Percentiles rank a stretch among this genome's conserved stretches.
These are phyloP conservation scores for Anolis carolinensis DNA, from an alignment of 2,113 vertebrate species.

Conservation along the genomic window DNA sequence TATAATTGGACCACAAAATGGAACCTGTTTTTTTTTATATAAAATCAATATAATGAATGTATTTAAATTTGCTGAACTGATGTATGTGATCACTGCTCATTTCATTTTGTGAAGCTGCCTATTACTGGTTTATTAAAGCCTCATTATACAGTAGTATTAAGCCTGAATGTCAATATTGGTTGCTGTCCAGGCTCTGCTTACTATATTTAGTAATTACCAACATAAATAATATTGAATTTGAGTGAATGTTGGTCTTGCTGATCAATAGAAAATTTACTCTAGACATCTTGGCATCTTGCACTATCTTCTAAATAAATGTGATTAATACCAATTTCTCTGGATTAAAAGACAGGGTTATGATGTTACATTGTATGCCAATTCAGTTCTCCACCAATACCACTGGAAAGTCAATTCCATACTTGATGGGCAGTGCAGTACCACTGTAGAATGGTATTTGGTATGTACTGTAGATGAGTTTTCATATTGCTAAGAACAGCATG, in stretches of 20 bases:
- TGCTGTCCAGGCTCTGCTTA: conserved; percentile 43
- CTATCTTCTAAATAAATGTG: conserved; percentile 23
- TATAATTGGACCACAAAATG: conserved; percentile 56
- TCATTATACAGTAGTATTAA: conserved; percentile 58
- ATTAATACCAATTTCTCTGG: conserved; percentile 17
- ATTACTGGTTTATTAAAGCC: conserved; percentile 65
- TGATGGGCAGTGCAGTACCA: neutral
- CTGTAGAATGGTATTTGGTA: neutral
- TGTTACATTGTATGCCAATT: fast-evolving
- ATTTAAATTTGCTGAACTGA: conserved; percentile 66
- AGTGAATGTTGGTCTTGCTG: conserved; percentile 29
- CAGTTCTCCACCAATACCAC: neutral
- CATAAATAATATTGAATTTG: conserved; percentile 41
- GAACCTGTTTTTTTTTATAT: conserved; percentile 66
- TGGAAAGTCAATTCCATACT: neutral
- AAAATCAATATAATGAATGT: conserved; percentile 61
- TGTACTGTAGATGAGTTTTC: neutral
- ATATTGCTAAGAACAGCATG: neutral
- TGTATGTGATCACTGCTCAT: conserved; percentile 66
- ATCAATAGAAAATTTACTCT: conserved; percentile 40
- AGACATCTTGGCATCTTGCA: conserved; percentile 2
- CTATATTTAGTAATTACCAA: conserved; percentile 49
- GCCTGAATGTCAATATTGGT: conserved; percentile 55
- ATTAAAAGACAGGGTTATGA: neutral
- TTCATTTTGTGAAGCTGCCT: conserved; percentile 63